Percentiles rank a stretch among this genome's conserved stretches.
Conservation (phyloP, 2,888 invertebrate genomes). For the Oxyscelio sp. region DNA sequence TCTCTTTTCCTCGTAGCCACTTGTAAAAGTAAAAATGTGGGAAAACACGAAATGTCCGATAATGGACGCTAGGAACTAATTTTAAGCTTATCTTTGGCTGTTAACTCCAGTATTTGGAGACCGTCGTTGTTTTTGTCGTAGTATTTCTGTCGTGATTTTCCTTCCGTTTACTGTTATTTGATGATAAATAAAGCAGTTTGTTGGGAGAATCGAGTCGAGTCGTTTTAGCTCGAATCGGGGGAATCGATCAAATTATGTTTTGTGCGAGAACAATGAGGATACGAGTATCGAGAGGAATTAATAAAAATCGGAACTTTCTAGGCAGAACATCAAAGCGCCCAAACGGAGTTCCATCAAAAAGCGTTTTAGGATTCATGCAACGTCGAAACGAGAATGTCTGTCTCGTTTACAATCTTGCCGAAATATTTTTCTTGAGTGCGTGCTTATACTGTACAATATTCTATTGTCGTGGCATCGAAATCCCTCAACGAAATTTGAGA, state of each 20-base stretch:
- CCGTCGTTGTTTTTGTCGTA: too few species aligned
- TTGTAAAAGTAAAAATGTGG: conserved; percentile 27
- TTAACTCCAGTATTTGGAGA: too few species aligned
- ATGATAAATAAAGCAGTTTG: too few species aligned
- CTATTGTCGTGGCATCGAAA: conserved; percentile 38
- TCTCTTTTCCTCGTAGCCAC: conserved; percentile 50
- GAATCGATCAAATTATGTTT: conserved; percentile 8
- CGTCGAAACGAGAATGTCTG: conserved; percentile 50
- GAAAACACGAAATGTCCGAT: conserved; percentile 1
- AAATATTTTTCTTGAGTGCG: conserved; percentile 57
- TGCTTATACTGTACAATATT: conserved; percentile 60
- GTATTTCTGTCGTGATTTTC: too few species aligned
- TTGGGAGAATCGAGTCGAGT: too few species aligned
- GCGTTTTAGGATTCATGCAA: conserved; percentile 54
- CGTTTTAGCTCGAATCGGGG: too few species aligned
- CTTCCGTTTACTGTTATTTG: too few species aligned
- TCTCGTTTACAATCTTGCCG: conserved; percentile 62
- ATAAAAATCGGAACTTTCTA: conserved; percentile 58
- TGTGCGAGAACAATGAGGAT: conserved; percentile 12
- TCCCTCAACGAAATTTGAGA: conserved; percentile 64
- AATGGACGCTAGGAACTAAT: too few species aligned
- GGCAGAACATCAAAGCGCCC: conserved; percentile 43
- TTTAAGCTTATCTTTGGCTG: too few species aligned
- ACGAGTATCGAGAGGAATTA: conserved; percentile 27
- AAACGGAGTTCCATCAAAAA: conserved; percentile 52